A percentile compares a stretch with the other conserved stretches of the same genome.
Conservation (phyloP, 2,888 invertebrate species). For the Petrolisthes cinctipes region DNA sequence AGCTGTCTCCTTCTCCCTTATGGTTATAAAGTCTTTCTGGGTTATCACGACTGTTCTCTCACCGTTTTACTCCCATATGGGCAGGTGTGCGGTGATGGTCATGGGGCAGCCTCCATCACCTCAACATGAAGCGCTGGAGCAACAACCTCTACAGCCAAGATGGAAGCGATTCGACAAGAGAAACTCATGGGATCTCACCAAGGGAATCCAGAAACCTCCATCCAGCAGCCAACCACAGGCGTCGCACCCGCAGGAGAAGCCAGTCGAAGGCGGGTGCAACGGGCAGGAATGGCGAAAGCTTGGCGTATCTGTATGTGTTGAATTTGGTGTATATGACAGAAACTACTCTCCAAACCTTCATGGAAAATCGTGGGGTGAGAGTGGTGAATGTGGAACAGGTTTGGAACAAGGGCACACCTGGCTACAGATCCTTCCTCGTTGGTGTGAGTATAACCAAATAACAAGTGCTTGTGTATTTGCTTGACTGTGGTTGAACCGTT, state of each 20-base stretch:
- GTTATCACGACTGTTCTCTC: too few relatives aligned
- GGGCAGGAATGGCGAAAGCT: not conserved
- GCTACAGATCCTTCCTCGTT: conserved; percentile 43
- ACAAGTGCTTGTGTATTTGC: not conserved
- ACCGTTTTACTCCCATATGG: not conserved
- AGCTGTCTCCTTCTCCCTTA: too few relatives aligned
- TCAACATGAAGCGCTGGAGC: conserved; percentile 38
- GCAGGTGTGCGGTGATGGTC: not conserved
- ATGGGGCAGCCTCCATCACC: not conserved
- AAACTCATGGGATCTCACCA: not conserved
- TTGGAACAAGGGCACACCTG: conserved; percentile 17
- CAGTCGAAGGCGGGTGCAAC: not conserved
- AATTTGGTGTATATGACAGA: conserved; percentile 41
- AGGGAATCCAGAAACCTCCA: not conserved
- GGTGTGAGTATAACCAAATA: conserved; percentile 4
- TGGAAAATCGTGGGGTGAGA: conserved; percentile 32
- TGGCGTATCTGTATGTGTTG: conserved; percentile 29
- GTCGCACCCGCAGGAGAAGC: not conserved
- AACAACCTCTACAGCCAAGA: conserved; percentile 33
- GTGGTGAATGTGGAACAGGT: conserved; percentile 37
- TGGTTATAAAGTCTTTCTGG: too few relatives aligned
- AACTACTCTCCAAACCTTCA: conserved; percentile 41
- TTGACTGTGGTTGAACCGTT: not conserved
- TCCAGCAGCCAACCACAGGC: not conserved
- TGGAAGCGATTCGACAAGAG: not conserved